phyloP scores from a whole-genome alignment of 1,140 invertebrate species.

The Magallana angulata region DNA sequence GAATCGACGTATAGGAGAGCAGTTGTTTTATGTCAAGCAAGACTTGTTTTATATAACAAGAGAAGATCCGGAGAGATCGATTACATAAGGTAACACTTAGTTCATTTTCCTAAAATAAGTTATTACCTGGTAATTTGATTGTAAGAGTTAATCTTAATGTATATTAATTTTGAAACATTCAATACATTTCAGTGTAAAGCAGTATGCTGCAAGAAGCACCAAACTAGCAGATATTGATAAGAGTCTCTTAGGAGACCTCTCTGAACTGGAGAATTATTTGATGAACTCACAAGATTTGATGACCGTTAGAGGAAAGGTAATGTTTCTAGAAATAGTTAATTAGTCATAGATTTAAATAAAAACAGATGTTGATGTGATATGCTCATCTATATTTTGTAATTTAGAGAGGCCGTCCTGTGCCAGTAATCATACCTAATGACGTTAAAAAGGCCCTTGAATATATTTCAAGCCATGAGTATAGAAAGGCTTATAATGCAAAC shows the following conservation, averaged over 20 bases:
- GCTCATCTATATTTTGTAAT: too few species aligned
- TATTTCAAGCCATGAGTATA: too few species aligned
- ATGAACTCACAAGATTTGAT: not conserved
- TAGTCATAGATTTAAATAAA: too few species aligned
- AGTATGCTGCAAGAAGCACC: not conserved
- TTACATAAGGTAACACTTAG: not conserved
- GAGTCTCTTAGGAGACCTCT: not conserved
- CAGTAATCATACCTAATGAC: too few species aligned
- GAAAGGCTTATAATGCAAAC: too few species aligned
- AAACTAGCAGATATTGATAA: not conserved
- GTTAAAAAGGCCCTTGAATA: too few species aligned
- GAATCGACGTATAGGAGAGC: too few species aligned
- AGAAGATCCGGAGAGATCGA: conserved; percentile 30
- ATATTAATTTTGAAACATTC: not conserved
- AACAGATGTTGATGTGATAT: too few species aligned
- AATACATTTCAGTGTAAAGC: not conserved
- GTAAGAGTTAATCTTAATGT: not conserved
- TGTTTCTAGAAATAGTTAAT: too few species aligned
- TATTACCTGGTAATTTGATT: not conserved
- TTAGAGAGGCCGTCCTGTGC: too few species aligned
- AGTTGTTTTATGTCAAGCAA: not conserved
- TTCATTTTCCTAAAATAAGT: not conserved
- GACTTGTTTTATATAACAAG: conserved; percentile 24
- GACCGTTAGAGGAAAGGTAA: not conserved
- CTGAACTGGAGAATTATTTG: too few species aligned